Evolutionary conservation across 1,140 invertebrate species (phyloP), one percentile per base, ranked within the genome.

Genomic region (Physella acuta): DNA sequence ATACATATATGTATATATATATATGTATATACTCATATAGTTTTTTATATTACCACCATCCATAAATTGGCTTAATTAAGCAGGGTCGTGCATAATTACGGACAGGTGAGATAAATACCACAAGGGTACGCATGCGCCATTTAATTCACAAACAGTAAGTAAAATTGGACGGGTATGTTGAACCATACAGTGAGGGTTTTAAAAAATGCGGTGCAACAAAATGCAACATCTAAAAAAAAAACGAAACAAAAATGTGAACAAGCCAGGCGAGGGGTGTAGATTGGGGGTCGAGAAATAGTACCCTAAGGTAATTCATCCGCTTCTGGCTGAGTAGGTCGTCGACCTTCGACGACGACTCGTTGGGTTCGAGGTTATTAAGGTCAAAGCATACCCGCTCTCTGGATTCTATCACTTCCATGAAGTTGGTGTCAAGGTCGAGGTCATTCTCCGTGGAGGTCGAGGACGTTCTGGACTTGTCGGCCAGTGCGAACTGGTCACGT

Each of bases 401-500:
- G 26, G 66, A 60, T 33, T 51, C 66, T 36, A 44, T 30, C 8
- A 55, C 55, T 20, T 44, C 28, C 55, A 68, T 3, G 30, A 33
- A 49, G 56, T 60, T 49, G 30, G 24, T 53, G 66, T 68, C 66
- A 31, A 33, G 26, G 17, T 68, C 66, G n/a, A 59, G 30, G 24
- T 68, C 55, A 28, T 51, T 51, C 2, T 60, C 66, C 2, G 55
- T 68, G 14, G 66, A 68, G 55, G 52, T 66, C n/a, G 64, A 66
- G 8, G 64, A 66, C 11, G 52, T 36, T 31, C 56, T 24, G 0
- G 66, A 66, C 33, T 59, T 60, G 16, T 33, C 56, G 1, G 31
- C 66, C 17, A 59, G 20, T 16, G 66, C 56, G n/a, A 68, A 68
- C 56, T 68, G 66, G 39, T 68, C 66, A 4, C 66, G n/a, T 55